These are phyloP conservation scores for Diglossa brunneiventris DNA, from an alignment of 2,113 vertebrate genomes.

Conservation along the genomic window DNA sequence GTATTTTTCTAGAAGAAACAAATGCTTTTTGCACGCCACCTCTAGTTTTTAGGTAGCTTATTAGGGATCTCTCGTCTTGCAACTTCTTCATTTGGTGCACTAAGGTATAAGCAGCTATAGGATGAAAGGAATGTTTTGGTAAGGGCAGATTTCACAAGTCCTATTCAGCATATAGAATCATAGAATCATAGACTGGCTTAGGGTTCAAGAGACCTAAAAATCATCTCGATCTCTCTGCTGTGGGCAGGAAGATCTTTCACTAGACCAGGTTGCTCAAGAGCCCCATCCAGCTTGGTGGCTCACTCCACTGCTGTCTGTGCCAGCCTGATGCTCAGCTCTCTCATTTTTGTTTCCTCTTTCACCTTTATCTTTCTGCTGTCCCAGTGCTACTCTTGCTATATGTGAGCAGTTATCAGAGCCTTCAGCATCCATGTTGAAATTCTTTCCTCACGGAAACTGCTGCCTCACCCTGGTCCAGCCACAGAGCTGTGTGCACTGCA, in stretches of 20 bases:
- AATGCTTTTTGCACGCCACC: not conserved
- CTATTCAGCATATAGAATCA: not conserved
- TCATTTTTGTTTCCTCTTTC: not conserved
- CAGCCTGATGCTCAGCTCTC: not conserved
- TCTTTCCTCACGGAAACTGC: rapidly evolving
- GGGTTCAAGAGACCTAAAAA: not conserved
- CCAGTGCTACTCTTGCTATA: not conserved
- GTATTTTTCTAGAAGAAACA: not conserved
- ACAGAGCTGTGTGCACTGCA: not conserved
- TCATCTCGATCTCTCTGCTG: not conserved
- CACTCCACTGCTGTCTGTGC: not conserved
- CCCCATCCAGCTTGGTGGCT: not conserved
- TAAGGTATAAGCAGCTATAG: not conserved
- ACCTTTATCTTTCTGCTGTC: not conserved
- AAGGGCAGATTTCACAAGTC: not conserved
- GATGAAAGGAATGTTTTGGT: not conserved
- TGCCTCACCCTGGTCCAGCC: rapidly evolving
- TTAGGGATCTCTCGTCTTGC: not conserved
- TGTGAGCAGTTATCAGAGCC: not conserved
- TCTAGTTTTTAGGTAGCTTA: not conserved
- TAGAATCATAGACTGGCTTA: not conserved
- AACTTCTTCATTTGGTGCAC: not conserved
- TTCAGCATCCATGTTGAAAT: not conserved
- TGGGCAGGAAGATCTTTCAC: not conserved
- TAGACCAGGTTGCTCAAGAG: not conserved